These are phyloP conservation scores for Tupaia tana DNA, from an alignment of 2,113 vertebrate species.

Conservation along the genomic window DNA sequence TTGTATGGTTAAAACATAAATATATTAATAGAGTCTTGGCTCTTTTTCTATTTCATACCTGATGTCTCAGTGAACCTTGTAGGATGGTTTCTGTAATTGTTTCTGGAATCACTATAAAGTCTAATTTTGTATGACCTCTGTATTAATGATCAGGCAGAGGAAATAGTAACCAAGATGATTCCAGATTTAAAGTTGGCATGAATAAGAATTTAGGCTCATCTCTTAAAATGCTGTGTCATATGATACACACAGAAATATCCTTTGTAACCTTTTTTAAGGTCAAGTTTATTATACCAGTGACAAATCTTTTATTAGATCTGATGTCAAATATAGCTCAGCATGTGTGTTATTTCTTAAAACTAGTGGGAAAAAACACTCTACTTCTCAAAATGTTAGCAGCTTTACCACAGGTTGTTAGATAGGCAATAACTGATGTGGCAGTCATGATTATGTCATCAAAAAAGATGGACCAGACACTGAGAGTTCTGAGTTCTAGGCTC, in stretches of 20 bases:
- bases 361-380: background rate
- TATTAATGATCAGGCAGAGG: conserved; percentile 20
- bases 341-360: background rate
- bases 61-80: background rate
- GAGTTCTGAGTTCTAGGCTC: background rate
- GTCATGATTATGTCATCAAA: background rate
- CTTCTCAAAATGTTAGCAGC: background rate
- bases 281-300: background rate
- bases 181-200: conserved; percentile 39
- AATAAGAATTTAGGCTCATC: background rate
- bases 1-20: background rate
- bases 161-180: background rate
- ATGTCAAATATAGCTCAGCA: background rate
- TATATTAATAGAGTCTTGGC: background rate
- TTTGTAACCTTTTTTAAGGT: background rate
- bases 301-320: conserved; percentile 26
- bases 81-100: background rate
- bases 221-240: background rate
- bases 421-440: background rate
- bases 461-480: background rate
- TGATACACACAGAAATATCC: background rate
- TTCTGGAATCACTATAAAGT: conserved; percentile 42
- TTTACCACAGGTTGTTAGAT: background rate
- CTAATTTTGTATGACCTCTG: conserved; percentile 29
- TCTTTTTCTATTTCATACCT: conserved; percentile 25